Evolutionary conservation across 1,140 invertebrate genomes (phyloP).

Genomic region (Tetragonula clypearis): DNA sequence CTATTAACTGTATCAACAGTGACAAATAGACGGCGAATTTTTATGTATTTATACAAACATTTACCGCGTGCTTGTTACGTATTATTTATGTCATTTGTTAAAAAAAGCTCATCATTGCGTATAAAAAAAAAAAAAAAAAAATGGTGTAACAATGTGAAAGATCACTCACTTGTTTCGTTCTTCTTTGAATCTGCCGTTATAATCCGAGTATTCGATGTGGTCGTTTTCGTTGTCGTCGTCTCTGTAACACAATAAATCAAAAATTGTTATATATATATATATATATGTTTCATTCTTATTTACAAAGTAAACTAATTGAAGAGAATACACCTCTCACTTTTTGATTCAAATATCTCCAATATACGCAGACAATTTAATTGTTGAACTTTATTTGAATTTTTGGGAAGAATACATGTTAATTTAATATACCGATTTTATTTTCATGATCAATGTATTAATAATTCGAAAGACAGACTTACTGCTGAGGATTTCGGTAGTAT

Average conservation of each 20-base stretch:
- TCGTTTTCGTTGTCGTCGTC: constrained; percentile 77
- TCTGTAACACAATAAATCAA: constrained; percentile 62
- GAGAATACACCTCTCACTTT: too few species aligned
- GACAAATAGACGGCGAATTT: not conserved
- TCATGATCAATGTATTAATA: not conserved
- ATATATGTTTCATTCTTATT: too few species aligned
- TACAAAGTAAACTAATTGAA: not conserved
- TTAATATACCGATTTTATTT: not conserved
- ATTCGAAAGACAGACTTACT: constrained; percentile 68
- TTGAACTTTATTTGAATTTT: not conserved
- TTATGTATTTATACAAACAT: too few species aligned
- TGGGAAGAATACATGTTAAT: not conserved
- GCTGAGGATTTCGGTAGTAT: constrained; percentile 77
- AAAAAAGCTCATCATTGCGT: not conserved
- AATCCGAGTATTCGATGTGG: constrained; percentile 71
- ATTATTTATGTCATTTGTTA: not conserved
- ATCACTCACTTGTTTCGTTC: constrained; percentile 76
- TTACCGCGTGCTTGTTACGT: not conserved
- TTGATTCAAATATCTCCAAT: not conserved
- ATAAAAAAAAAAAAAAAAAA: not conserved
- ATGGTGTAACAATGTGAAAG: not conserved
- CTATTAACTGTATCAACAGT: not conserved
- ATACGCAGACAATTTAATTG: not conserved
- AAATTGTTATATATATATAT: not conserved
- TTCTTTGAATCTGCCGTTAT: constrained; percentile 71